Evolutionary conservation across 2,797 vertebrate species (phyloP).

Genomic region (Fistularia tabacaria): DNA sequence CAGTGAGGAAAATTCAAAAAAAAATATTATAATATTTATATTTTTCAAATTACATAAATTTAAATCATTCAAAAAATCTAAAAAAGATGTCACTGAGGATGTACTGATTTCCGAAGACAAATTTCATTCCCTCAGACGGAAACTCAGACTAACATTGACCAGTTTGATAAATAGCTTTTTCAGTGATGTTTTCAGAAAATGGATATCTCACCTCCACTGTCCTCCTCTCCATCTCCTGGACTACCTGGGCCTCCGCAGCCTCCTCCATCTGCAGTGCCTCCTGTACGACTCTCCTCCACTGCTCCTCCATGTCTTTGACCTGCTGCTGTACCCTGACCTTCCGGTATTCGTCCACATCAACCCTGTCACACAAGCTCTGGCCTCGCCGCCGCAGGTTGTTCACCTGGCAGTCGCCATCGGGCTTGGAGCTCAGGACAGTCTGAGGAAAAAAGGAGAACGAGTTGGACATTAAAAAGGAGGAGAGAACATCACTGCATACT

Average conservation of each 20-base stretch:
- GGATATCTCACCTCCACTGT: conserved; percentile 33
- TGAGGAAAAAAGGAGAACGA: conserved; percentile 27
- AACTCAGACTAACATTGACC: too few species aligned
- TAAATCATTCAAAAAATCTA: too few species aligned
- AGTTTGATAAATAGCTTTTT: too few species aligned
- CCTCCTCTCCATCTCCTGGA: conserved; percentile 47
- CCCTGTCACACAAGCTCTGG: conserved; percentile 56
- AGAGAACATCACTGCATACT: too few species aligned
- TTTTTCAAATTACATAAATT: too few species aligned
- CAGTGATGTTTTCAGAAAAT: background rate
- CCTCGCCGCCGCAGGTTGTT: conserved; percentile 67
- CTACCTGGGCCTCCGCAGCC: conserved; percentile 37
- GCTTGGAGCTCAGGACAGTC: conserved; percentile 71
- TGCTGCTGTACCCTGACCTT: conserved; percentile 52
- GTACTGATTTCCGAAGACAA: too few species aligned
- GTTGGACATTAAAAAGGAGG: too few species aligned
- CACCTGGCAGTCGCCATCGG: conserved; percentile 76
- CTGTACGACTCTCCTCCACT: conserved; percentile 59
- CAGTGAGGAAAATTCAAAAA: too few species aligned
- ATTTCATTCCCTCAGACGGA: too few species aligned
- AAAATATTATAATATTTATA: too few species aligned
- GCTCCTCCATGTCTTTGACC: conserved; percentile 58
- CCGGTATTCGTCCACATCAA: conserved; percentile 42
- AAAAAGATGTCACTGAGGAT: too few species aligned
- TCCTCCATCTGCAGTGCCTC: conserved; percentile 23